Evolutionary conservation across 2,888 invertebrate species (phyloP).

Genomic region (Griposia aprilina): DNA sequence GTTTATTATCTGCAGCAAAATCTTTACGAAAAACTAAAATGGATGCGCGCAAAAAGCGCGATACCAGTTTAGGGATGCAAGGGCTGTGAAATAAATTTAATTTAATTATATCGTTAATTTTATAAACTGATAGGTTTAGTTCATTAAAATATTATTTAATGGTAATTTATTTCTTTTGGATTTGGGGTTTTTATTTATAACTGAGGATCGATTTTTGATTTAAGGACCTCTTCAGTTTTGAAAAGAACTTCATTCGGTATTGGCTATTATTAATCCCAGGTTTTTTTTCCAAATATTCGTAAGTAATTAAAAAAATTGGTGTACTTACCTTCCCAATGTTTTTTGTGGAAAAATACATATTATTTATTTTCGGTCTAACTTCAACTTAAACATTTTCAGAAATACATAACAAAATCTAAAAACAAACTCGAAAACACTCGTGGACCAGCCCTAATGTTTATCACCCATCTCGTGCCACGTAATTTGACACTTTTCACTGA

Average conservation of each 20-base stretch:
- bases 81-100: slow-evolving; percentile 81
- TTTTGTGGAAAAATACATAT: neutral
- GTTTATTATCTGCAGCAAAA: slow-evolving; percentile 87
- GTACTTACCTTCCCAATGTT: neutral
- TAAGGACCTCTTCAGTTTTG: neutral
- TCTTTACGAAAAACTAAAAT: slow-evolving; percentile 89
- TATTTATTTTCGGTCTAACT: neutral
- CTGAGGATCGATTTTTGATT: neutral
- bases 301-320: neutral
- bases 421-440: neutral
- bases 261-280: neutral
- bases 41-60: slow-evolving; percentile 85
- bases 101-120: slow-evolving; percentile 72
- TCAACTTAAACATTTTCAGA: neutral
- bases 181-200: slow-evolving; percentile 14
- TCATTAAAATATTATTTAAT: slow-evolving; percentile 41
- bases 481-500: slow-evolving; percentile 90
- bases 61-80: slow-evolving; percentile 74
- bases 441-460: slow-evolving; percentile 82
- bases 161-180: slow-evolving; percentile 39
- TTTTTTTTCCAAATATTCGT: neutral
- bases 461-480: slow-evolving; percentile 89
- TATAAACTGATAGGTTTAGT: slow-evolving; percentile 60
- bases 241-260: neutral
- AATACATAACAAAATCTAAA: neutral